Base-by-base conservation (phyloP, 2,113 vertebrate genomes). In the Thermophis baileyi region DNA sequence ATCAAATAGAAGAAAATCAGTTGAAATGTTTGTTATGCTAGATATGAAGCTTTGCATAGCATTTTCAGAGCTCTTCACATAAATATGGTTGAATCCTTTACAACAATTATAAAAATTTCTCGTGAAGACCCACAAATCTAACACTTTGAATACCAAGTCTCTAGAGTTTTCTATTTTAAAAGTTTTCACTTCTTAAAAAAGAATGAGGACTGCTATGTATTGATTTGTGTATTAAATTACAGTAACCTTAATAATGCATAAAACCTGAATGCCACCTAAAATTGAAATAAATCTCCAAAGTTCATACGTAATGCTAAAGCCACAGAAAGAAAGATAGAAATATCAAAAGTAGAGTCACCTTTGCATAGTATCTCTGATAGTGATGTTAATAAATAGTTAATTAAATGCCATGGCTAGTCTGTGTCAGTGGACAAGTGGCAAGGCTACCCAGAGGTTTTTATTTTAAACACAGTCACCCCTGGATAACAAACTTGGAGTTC, bases 1-100 rank as follows among this genome's bases (percentile, higher is more conserved):
- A 87, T 87, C 92, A 90, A 40, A 91, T 16, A 96, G 25, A 95
- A 50, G 91, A 95, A 93, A 20, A 47, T 51, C n/a, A 11, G 20
- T 35, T 49, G 93, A 88, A 57, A 87, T 5, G 5, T 46, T 57
- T 87, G 81, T 50, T 57, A 44, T 27, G n/a, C 46, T 40, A 1
- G 40, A 55, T 35, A 22, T 18, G 35, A 46, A 53, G 8, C 35
- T 35, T 3, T 90, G n/a, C n/a, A 27, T 35, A 40, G 27, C 49
- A 53, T 24, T 25, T 90, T 90, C 89, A 35, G 22, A 54, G 27
- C 6, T 69, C 50, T 74, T 74, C 20, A 74, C 18, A 90, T 50
- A 74, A 22, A 50, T 22, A 81, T 12, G 35, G 47, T 50, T 14
- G 20, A 9, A 50, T 81, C 6, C 20, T 74, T 90, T 81, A 53